Conservation (phyloP, 1,140 invertebrate genomes). For the Gerris buenoi region DNA sequence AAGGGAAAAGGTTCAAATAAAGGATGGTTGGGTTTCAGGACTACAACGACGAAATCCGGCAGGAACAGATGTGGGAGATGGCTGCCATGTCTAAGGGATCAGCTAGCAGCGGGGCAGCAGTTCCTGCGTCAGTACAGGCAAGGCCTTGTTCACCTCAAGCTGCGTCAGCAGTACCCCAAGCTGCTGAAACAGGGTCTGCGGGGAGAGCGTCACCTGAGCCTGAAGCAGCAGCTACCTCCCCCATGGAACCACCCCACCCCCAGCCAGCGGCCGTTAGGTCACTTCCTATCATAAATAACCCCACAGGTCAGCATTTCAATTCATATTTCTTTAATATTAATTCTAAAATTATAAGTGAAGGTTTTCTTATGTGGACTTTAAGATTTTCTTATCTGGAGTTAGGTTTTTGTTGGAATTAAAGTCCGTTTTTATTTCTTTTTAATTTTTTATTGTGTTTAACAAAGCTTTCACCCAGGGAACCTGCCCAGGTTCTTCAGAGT, state of each 20-base stretch:
- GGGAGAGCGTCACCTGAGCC: not conserved
- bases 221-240: not conserved
- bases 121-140: constrained; percentile 14
- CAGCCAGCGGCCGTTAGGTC: not conserved
- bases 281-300: not conserved
- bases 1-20: too few relatives aligned
- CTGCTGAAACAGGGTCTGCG: not conserved
- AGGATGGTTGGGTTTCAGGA: too few relatives aligned
- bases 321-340: too few relatives aligned
- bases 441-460: too few relatives aligned
- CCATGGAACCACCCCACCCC: not conserved
- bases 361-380: too few relatives aligned
- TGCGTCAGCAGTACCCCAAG: not conserved
- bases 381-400: too few relatives aligned
- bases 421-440: too few relatives aligned
- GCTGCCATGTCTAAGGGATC: constrained; percentile 21
- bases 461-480: too few relatives aligned
- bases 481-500: too few relatives aligned
- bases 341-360: too few relatives aligned
- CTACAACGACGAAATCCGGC: constrained; percentile 71
- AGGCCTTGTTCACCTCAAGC: not conserved
- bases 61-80: constrained; percentile 74
- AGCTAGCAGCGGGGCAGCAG: constrained; percentile 27
- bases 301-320: not conserved
- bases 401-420: too few relatives aligned